Conservation (phyloP, 2,888 invertebrate species). For the Drosophila neoperkinsi region DNA sequence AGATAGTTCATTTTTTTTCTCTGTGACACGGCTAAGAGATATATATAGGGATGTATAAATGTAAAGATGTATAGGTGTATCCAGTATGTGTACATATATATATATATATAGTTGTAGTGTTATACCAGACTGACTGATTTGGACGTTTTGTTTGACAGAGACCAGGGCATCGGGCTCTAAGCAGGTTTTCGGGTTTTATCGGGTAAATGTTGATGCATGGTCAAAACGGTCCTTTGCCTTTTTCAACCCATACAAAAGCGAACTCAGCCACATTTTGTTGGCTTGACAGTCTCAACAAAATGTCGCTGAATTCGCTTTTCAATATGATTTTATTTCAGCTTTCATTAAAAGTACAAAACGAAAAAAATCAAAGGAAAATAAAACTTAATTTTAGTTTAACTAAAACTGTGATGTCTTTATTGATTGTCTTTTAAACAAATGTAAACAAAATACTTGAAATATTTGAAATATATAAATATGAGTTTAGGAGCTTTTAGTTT, state of each 20-base stretch:
- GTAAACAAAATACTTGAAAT: constrained; percentile 15
- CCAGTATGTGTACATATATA: neutral
- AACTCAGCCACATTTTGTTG: constrained; percentile 64
- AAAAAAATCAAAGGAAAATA: constrained; percentile 34
- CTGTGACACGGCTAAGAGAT: neutral
- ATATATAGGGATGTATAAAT: neutral
- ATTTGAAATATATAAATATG: neutral
- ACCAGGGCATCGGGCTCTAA: constrained; percentile 39
- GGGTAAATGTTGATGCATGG: constrained; percentile 21
- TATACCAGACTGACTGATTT: constrained; percentile 55
- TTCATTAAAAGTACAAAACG: constrained; percentile 26
- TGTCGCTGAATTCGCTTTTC: constrained; percentile 72
- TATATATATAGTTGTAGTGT: constrained; percentile 30
- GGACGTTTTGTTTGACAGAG: constrained; percentile 42
- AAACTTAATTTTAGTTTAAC: constrained; percentile 67
- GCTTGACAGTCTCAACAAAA: constrained; percentile 29
- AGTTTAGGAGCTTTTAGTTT: constrained; percentile 28
- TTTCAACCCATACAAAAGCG: constrained; percentile 54
- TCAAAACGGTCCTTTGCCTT: constrained; percentile 34
- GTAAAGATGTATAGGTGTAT: neutral
- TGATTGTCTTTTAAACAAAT: constrained; percentile 14
- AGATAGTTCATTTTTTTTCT: neutral
- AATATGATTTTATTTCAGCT: constrained; percentile 53
- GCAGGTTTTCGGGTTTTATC: constrained; percentile 22
- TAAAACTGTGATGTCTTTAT: constrained; percentile 74